Conservation (phyloP, 2,113 vertebrate genomes). For the Ursus arctos region DNA sequence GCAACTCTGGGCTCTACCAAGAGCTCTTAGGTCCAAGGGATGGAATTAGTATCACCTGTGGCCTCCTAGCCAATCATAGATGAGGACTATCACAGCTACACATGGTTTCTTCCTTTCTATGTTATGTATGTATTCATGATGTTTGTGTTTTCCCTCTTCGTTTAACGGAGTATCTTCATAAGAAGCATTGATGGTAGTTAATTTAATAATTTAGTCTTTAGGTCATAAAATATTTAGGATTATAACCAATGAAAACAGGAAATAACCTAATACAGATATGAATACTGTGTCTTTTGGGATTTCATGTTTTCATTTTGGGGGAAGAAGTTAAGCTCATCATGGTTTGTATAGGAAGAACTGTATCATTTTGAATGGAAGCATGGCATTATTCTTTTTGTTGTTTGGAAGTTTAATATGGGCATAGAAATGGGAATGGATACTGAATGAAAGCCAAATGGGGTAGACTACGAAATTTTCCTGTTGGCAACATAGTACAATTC, state of each 20-base stretch:
- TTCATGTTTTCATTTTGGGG: background rate
- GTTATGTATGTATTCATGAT: background rate
- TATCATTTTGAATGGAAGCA: background rate
- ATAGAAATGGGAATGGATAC: background rate
- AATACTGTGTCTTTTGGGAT: background rate
- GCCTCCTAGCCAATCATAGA: background rate
- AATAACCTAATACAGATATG: background rate
- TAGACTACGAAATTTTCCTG: background rate
- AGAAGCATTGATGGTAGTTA: background rate
- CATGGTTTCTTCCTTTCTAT: background rate
- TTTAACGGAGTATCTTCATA: background rate
- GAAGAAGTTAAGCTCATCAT: background rate
- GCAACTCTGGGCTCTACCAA: background rate
- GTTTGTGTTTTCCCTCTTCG: background rate
- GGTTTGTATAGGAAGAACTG: background rate
- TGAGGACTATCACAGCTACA: background rate
- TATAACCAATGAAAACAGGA: background rate
- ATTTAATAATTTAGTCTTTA: conserved; percentile 11
- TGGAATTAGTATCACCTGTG: background rate
- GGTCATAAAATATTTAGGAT: background rate
- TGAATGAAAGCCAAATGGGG: background rate
- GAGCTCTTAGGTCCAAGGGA: background rate
- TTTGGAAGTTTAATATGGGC: background rate
- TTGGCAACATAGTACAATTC: background rate
- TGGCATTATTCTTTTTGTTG: background rate